phyloP scores from a whole-genome alignment of 2,888 invertebrate genomes.

The Stenodema calcarata region DNA sequence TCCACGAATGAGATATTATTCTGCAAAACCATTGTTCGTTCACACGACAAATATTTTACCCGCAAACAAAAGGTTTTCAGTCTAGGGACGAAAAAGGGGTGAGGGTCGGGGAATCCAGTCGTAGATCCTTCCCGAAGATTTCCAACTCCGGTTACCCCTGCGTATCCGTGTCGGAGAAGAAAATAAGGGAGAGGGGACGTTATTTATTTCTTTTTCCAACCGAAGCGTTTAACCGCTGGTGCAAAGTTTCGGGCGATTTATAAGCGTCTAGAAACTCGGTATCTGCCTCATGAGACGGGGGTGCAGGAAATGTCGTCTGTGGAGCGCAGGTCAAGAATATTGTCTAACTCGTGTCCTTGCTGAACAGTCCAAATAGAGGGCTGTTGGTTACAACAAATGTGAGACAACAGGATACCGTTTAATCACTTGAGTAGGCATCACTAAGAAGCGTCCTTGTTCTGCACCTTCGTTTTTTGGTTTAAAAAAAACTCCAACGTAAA shows the following conservation, averaged over 20 bases:
- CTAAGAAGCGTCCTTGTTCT: too few relatives aligned
- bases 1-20: not conserved
- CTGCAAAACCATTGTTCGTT: not conserved
- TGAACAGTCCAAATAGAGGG: too few relatives aligned
- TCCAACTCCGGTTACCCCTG: not conserved
- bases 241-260: slow-evolving; percentile 24
- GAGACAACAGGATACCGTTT: too few relatives aligned
- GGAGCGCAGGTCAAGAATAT: not conserved
- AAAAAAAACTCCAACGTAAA: too few relatives aligned
- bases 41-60: not conserved
- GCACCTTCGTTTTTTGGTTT: too few relatives aligned
- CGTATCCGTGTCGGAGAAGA: not conserved
- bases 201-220: slow-evolving; percentile 28
- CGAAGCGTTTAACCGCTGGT: slow-evolving; percentile 32
- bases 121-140: slow-evolving; percentile 20
- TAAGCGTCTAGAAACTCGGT: slow-evolving; percentile 3
- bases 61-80: not conserved
- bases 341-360: too few relatives aligned
- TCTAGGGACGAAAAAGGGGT: not conserved
- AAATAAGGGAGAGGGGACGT: not conserved
- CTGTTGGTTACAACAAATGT: too few relatives aligned
- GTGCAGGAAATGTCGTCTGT: not conserved
- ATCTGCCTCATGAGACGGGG: not conserved
- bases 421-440: too few relatives aligned
- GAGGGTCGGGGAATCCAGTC: not conserved